These are phyloP conservation scores for Sesia apiformis DNA, from an alignment of 2,888 invertebrate species.

Conservation along the genomic window DNA sequence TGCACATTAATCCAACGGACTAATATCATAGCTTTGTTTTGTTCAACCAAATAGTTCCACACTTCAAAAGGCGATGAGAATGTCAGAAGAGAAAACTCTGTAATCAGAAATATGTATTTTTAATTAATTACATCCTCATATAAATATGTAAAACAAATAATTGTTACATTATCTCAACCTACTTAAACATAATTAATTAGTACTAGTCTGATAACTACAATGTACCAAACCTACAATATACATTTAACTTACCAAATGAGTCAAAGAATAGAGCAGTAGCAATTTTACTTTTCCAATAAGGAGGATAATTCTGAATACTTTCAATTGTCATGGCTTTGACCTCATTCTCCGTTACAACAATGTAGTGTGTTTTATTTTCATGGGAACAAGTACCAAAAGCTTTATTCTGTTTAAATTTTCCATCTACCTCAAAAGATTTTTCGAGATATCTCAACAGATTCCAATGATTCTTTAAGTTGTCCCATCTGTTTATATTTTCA, in stretches of 20 bases:
- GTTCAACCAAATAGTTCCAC: conserved; percentile 76
- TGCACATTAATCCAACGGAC: conserved; percentile 76
- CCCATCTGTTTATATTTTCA: conserved; percentile 44
- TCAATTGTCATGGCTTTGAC: conserved; percentile 65
- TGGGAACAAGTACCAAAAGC: conserved; percentile 41
- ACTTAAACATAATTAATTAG: too few relatives aligned
- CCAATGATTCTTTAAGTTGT: conserved; percentile 56
- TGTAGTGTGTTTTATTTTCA: conserved; percentile 34
- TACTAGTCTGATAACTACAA: too few relatives aligned
- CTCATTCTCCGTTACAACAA: conserved; percentile 64
- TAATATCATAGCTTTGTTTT: conserved; percentile 75
- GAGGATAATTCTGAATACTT: conserved; percentile 53
- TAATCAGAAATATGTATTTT: conserved; percentile 17
- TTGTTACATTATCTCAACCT: too few relatives aligned
- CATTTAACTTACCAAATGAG: conserved; percentile 64
- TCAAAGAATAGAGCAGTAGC: conserved; percentile 74
- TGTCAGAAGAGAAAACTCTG: conserved; percentile 67
- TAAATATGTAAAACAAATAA: too few relatives aligned
- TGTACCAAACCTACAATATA: not conserved
- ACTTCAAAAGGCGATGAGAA: conserved; percentile 68
- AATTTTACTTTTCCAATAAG: conserved; percentile 71
- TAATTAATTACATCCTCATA: too few relatives aligned
- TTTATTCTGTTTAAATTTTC: conserved; percentile 65
- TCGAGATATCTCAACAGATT: conserved; percentile 54
- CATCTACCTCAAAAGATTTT: conserved; percentile 64